Evolutionary conservation across 2,797 vertebrate species (phyloP).

Genomic region (Syndactyla subalaris): DNA sequence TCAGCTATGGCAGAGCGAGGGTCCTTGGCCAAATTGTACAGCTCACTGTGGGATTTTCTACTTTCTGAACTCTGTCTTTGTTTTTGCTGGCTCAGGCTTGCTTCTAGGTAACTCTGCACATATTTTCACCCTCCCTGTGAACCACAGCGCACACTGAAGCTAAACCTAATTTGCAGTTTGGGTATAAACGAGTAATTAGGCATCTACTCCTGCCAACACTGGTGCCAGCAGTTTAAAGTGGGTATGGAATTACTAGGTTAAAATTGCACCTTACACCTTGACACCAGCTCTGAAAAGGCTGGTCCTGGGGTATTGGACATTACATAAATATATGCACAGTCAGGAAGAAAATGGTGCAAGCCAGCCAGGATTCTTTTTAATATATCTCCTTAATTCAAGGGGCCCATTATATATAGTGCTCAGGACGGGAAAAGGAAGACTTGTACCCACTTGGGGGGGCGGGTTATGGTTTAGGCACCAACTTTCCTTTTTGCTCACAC

Average conservation of each 20-base stretch:
- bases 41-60: neutral
- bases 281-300: slow-evolving; percentile 33
- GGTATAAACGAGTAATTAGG: slow-evolving; percentile 28
- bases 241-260: slow-evolving; percentile 49
- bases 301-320: neutral
- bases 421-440: slow-evolving; percentile 60
- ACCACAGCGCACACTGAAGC: slow-evolving; percentile 25
- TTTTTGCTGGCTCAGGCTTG: slow-evolving; percentile 35
- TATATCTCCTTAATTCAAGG: slow-evolving; percentile 60
- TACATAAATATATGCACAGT: slow-evolving; percentile 40
- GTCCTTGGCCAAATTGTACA: neutral
- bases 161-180: slow-evolving; percentile 49
- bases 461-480: slow-evolving; percentile 60
- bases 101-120: slow-evolving; percentile 30
- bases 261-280: slow-evolving; percentile 57
- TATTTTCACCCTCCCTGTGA: slow-evolving; percentile 26
- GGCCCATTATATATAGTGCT: slow-evolving; percentile 30
- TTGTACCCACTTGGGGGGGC: slow-evolving; percentile 34
- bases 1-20: neutral
- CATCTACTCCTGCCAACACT: slow-evolving; percentile 3
- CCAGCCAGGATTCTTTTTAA: slow-evolving; percentile 57
- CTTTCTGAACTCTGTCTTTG: slow-evolving; percentile 20
- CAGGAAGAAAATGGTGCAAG: slow-evolving; percentile 49
- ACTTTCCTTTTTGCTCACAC: slow-evolving; percentile 67
- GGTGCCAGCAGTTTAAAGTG: slow-evolving; percentile 18